Base-by-base conservation (phyloP, 2,113 vertebrate species). In the Leucosticte australis region DNA sequence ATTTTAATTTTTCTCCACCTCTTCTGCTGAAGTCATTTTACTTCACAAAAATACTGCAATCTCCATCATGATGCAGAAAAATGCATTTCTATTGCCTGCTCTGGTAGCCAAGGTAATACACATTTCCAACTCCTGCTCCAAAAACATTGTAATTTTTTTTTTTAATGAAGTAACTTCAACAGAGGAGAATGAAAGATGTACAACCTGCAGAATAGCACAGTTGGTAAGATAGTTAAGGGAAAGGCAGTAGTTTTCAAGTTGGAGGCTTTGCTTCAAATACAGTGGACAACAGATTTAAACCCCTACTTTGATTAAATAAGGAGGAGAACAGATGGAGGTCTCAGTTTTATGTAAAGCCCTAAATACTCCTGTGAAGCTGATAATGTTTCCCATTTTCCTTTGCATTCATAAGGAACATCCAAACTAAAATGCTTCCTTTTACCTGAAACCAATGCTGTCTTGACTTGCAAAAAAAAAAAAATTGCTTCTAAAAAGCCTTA, bases 11-110 rank as follows among this genome's bases (percentile, higher is more conserved):
- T 91, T 71, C 73, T 87, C 73, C 39, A 56, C 52, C 42, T 92
- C 64, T 84, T 64, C 86, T 91, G 87, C 14, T 94, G 89, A 94
- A 96, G 69, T 71, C 2, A 84, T 94, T 94, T 84, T 59, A 71
- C 35, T 78, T 75, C 67, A 77, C 1, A 91, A 55, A 89, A 94
- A 91, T 59, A 75, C 60, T 53, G 57, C 87, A 89, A 68, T 30
- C 75, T 73, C 63, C 68, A 88, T 47, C 37, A 49, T 0, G 1
- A 84, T 13, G 7, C 39, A 87, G 60, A 91, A 82, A 88, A 94
- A 49, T 8, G 23, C 2, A 1, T 90, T 93, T 55, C 60, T 87
- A 11, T 11, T 83, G 63, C 80, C 44, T 82, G 74, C 17, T 82
- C 62, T 90, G 50, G 68, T 84, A 92, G 79, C 24, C 79, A 93